Evolutionary conservation across 2,888 invertebrate species (phyloP), one percentile per base, ranked within the genome.

Genomic region (Megaustenia siamemsis): DNA sequence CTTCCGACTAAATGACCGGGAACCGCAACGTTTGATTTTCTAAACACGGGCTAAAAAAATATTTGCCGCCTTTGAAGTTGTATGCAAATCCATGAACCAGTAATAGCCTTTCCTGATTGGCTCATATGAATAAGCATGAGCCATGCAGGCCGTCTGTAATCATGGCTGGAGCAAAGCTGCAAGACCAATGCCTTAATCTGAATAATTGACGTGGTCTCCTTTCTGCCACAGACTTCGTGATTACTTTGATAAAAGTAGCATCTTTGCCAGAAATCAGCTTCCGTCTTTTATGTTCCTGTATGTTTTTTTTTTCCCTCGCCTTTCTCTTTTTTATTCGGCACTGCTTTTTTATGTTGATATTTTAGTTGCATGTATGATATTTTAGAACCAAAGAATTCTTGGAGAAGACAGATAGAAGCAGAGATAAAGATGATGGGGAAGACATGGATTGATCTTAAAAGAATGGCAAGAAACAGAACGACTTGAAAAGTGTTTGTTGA

Each of bases 21-120:
- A n/a, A 2, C 28, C 28, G 0, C 4, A 45, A 0, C 0, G 43
- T 43, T 43, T 49, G 49, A 49, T 76, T 76, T 35, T 38, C n/a
- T 38, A n/a, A 60, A n/a, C n/a, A 77, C 56, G n/a, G 56, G 24
- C 38, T 24, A 4, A 77, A 32, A 43, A 35, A 56, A 77, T 77
- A 45, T 60, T 77, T 24, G 77, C 40, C 56, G 18, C n/a, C 77
- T 77, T 77, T 77, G 77, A 77, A 77, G 77, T n/a, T 40, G 77
- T 77, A 77, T 77, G 77, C 77, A 77, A 77, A 77, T 77, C 56
- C 60, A 43, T 28, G 49, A 49, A 73, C 12, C 49, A 32, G 28
- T 73, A 49, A 45, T 49, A 49, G 28, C 73, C 0, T 10, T 0
- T 32, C 18, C 49, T 73, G 73, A 73, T 73, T 73, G 49, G 73